Percentiles rank a stretch among this genome's conserved stretches.
These are phyloP conservation scores for Athetis lepigone DNA, from an alignment of 2,888 invertebrate species.

Conservation along the genomic window DNA sequence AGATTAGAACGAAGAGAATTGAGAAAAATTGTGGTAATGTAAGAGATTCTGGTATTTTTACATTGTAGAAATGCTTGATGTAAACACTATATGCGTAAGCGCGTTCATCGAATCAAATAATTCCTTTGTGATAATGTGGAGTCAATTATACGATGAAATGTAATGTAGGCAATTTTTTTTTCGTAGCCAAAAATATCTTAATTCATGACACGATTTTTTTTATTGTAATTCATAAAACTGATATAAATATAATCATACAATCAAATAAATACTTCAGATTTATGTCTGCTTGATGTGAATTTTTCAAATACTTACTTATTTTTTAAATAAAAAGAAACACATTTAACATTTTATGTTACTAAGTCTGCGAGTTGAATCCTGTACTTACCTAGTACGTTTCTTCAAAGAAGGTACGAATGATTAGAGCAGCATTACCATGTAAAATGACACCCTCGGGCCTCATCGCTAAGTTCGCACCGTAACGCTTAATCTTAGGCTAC, in stretches of 20 bases:
- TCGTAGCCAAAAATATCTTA: neutral
- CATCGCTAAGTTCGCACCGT: constrained; percentile 19
- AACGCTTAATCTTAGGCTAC: constrained; percentile 59
- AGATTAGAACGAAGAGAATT: constrained; percentile 31
- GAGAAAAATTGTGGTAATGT: constrained; percentile 9
- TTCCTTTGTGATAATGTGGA: neutral
- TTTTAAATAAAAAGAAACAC: no score
- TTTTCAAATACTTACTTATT: no score
- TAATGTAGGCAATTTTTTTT: no score
- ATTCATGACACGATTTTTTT: no score
- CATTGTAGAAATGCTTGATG: neutral
- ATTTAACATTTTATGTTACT: no score
- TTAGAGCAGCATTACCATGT: constrained; percentile 34
- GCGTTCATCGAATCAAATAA: neutral
- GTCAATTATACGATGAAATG: no score
- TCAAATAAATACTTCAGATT: no score
- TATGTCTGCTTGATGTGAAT: no score
- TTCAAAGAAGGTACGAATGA: constrained; percentile 13
- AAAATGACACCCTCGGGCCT: constrained; percentile 48
- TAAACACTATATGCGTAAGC: neutral
- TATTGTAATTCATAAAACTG: no score
- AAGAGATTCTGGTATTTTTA: constrained; percentile 8
- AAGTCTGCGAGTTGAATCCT: no score
- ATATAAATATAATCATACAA: no score
- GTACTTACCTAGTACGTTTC: neutral